Percentiles rank a stretch among this genome's conserved stretches.
Conservation (phyloP, 2,797 vertebrate genomes). For the Hozukius guyotensis region DNA sequence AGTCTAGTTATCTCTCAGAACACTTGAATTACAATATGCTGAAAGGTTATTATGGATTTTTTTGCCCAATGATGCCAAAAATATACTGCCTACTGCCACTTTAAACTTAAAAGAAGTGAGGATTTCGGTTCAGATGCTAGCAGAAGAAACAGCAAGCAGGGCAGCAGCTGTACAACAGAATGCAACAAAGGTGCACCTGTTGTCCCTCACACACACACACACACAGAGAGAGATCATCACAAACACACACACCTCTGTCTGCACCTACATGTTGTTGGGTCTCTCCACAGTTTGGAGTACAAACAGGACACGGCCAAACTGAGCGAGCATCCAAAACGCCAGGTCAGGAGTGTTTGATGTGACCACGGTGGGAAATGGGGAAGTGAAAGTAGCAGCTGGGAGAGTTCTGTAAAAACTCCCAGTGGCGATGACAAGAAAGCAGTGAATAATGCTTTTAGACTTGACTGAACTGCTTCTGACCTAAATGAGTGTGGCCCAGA, state of each 20-base stretch:
- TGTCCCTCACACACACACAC: constrained; percentile 8
- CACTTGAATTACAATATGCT: no score
- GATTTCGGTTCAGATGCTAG: constrained; percentile 14
- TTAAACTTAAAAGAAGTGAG: constrained; percentile 2
- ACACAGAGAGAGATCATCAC: constrained; percentile 13
- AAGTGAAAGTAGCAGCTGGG: constrained; percentile 72
- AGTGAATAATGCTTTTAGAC: constrained; percentile 55
- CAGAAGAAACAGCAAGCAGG: constrained; percentile 42
- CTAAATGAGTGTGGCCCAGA: constrained; percentile 67
- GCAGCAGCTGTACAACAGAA: constrained; percentile 65
- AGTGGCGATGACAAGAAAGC: constrained; percentile 33
- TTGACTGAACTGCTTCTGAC: constrained; percentile 53
- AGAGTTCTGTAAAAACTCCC: constrained; percentile 51
- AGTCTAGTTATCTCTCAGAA: no score
- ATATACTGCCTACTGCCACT: no score
- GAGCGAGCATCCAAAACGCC: constrained; percentile 42
- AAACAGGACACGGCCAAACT: constrained; percentile 53
- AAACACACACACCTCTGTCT: constrained; percentile 19
- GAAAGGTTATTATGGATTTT: no score
- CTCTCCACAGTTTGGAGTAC: constrained; percentile 64
- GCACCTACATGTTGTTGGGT: constrained; percentile 44
- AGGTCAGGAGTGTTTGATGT: constrained; percentile 64
- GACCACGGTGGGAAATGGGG: constrained; percentile 48
- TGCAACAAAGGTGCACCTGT: constrained; percentile 74
- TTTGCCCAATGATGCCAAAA: no score